Evolutionary conservation across 2,888 invertebrate genomes (phyloP).

Genomic region (Drymonia ruficornis): DNA sequence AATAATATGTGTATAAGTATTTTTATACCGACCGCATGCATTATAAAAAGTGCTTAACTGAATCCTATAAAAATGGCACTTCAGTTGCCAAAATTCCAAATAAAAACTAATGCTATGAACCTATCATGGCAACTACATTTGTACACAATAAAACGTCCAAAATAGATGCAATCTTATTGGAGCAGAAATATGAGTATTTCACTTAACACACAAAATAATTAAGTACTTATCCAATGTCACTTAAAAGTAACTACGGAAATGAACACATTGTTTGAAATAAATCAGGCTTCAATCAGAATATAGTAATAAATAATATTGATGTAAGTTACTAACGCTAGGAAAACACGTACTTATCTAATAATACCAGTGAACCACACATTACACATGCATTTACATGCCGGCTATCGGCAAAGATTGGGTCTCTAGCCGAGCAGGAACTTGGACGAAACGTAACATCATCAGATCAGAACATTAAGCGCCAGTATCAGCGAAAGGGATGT

Average conservation of each 20-base stretch:
- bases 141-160: conserved; percentile 32
- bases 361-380: not conserved
- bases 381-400: not conserved
- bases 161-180: conserved; percentile 18
- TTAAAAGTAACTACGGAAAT: conserved; percentile 21
- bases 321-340: not conserved
- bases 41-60: not conserved
- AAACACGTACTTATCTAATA: not conserved
- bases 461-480: too few species aligned
- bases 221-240: conserved; percentile 28
- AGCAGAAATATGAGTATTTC: conserved; percentile 22
- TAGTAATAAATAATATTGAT: not conserved
- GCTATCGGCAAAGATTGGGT: not conserved
- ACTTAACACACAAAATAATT: conserved; percentile 14
- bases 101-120: conserved; percentile 17
- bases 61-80: conserved; percentile 1
- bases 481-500: too few species aligned
- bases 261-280: conserved; percentile 33
- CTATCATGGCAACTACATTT: conserved; percentile 49
- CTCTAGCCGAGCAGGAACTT: not conserved
- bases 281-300: conserved; percentile 18
- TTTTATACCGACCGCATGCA: not conserved
- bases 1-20: not conserved
- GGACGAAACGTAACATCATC: not conserved
- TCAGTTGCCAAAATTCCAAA: not conserved